Evolutionary conservation across 2,888 invertebrate species (phyloP).

Genomic region (Andrena dorsata): DNA sequence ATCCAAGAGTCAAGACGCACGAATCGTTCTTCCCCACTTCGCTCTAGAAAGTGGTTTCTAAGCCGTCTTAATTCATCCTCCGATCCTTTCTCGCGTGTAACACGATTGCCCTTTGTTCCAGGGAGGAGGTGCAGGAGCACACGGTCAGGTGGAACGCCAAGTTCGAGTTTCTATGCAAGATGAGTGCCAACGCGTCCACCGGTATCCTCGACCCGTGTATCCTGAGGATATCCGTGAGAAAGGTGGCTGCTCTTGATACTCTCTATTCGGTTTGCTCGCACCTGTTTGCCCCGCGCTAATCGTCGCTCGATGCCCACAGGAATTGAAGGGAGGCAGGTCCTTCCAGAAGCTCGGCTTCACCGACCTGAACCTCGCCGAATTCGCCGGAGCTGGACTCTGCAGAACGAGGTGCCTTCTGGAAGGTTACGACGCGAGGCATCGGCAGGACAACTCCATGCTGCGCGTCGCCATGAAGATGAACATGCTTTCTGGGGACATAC

Average conservation of each 20-base stretch:
- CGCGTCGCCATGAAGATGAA: slow-evolving; percentile 96
- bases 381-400: slow-evolving; percentile 96
- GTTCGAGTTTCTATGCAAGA: slow-evolving; percentile 97
- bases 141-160: slow-evolving; percentile 96
- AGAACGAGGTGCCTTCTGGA: slow-evolving; percentile 96
- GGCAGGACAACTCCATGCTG: slow-evolving; percentile 98
- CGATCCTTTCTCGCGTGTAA: too few species aligned
- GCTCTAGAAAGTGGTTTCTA: not conserved
- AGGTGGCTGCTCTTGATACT: slow-evolving; percentile 86
- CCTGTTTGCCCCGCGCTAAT: not conserved
- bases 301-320: slow-evolving; percentile 84
- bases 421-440: slow-evolving; percentile 96
- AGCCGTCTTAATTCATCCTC: too few species aligned
- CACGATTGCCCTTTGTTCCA: slow-evolving; percentile 83
- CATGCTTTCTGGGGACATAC: slow-evolving; percentile 97
- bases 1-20: not conserved
- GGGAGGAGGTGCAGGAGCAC: slow-evolving; percentile 97
- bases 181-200: slow-evolving; percentile 97
- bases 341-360: slow-evolving; percentile 99
- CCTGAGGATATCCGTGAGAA: slow-evolving; percentile 97
- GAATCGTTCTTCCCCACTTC: slow-evolving; percentile 39
- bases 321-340: slow-evolving; percentile 92
- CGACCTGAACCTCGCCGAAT: slow-evolving; percentile 98
- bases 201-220: slow-evolving; percentile 97
- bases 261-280: not conserved